These are phyloP conservation scores for Caenorhabditis tropicalis DNA, from an alignment of 1,140 invertebrate species.

Conservation along the genomic window DNA sequence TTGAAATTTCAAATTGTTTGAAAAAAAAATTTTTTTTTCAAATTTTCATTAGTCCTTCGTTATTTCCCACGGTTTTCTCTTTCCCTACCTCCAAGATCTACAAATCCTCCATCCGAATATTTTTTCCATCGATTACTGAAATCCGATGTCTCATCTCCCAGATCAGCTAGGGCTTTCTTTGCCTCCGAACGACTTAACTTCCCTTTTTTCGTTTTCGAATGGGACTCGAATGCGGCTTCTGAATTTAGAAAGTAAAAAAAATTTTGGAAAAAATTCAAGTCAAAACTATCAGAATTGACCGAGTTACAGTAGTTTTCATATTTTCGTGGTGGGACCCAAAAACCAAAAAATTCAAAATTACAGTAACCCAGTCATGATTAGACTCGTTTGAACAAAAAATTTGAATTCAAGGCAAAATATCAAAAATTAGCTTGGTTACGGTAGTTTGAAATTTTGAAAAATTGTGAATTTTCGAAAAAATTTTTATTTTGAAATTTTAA, in stretches of 20 bases:
- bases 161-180: neutral
- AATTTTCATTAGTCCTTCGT: too few relatives aligned
- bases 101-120: neutral
- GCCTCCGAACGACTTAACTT: neutral
- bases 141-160: neutral
- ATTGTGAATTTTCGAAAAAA: too few relatives aligned
- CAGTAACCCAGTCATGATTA: too few relatives aligned
- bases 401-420: neutral
- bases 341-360: too few relatives aligned
- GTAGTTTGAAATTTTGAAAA: too few relatives aligned
- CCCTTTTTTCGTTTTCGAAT: neutral
- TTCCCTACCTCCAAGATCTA: neutral
- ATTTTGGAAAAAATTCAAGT: neutral
- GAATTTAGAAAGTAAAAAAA: neutral
- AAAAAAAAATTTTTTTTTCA: too few relatives aligned
- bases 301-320: neutral
- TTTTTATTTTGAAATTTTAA: too few relatives aligned
- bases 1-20: too few relatives aligned
- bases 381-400: too few relatives aligned
- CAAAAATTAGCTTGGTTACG: too few relatives aligned
- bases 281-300: neutral
- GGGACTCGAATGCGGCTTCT: neutral
- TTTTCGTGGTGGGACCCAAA: too few relatives aligned
- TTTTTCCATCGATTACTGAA: neutral
- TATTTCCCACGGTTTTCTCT: too few relatives aligned